These are phyloP conservation scores for Boloria euphrosyne DNA, from an alignment of 2,888 invertebrate genomes.

Conservation along the genomic window DNA sequence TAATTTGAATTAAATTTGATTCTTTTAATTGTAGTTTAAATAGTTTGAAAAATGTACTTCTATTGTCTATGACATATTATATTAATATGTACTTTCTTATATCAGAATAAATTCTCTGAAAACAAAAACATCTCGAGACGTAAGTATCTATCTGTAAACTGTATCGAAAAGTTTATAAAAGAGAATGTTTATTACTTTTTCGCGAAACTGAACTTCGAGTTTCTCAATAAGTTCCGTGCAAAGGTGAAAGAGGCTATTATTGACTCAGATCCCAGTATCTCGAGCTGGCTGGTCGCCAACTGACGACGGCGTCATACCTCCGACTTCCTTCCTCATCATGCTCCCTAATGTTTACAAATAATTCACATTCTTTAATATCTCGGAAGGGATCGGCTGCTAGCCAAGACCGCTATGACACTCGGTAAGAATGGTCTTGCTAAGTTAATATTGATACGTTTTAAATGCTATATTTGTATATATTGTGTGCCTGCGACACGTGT, in stretches of 20 bases:
- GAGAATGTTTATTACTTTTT: conserved; percentile 21
- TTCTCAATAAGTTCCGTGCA: conserved; percentile 2
- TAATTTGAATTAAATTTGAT: too few relatives aligned
- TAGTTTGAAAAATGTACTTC: too few relatives aligned
- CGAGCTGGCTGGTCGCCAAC: conserved; percentile 24
- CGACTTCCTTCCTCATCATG: conserved; percentile 13
- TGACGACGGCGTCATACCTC: conserved; percentile 11
- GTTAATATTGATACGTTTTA: background rate
- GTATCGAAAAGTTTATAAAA: conserved; percentile 11
- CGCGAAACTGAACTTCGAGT: conserved; percentile 24
- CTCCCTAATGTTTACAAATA: conserved; percentile 8
- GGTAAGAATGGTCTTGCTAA: background rate
- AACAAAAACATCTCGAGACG: background rate
- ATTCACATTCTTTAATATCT: conserved; percentile 10
- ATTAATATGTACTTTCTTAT: too few relatives aligned
- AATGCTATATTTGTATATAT: background rate
- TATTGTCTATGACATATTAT: too few relatives aligned
- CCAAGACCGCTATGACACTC: conserved; percentile 8
- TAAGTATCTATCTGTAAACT: background rate
- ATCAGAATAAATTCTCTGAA: background rate
- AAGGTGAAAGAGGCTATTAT: conserved; percentile 28
- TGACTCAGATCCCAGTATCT: conserved; percentile 14
- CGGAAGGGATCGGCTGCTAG: conserved; percentile 1
- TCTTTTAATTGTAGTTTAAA: too few relatives aligned
- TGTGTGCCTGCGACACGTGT: too few relatives aligned